phyloP scores from a whole-genome alignment of 2,888 invertebrate genomes.

The Teleiodes luculella region DNA sequence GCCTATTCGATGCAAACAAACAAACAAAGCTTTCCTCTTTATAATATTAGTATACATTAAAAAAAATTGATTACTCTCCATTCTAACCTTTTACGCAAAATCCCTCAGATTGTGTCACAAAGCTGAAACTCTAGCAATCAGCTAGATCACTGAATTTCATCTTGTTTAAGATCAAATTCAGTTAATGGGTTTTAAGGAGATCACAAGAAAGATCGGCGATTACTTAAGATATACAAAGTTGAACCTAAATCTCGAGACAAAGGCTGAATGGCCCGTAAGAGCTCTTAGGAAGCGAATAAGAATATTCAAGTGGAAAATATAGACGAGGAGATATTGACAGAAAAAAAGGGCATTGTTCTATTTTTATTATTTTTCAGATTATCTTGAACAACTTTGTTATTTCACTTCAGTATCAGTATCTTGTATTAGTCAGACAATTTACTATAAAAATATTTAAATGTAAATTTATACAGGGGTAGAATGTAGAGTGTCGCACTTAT shows the following conservation, averaged over 20 bases:
- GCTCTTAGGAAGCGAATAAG: constrained; percentile 49
- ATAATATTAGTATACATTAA: not conserved
- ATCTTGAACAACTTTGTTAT: too few species aligned
- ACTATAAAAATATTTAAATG: too few species aligned
- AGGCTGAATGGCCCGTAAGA: constrained; percentile 46
- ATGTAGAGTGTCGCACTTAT: too few species aligned
- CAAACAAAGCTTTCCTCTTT: too few species aligned
- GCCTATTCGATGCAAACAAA: too few species aligned
- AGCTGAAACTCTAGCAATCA: constrained; percentile 19
- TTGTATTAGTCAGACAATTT: too few species aligned
- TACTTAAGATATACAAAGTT: constrained; percentile 45
- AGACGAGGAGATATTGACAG: not conserved
- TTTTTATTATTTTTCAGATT: not conserved
- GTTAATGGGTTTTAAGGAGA: constrained; percentile 30
- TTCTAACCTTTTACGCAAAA: not conserved
- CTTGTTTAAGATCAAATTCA: constrained; percentile 30
- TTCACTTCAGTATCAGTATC: too few species aligned
- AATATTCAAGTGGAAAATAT: constrained; percentile 29
- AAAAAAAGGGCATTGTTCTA: not conserved
- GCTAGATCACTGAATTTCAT: constrained; percentile 31
- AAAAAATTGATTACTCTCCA: not conserved
- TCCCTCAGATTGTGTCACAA: not conserved
- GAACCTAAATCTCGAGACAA: constrained; percentile 53
- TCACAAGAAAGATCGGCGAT: constrained; percentile 36
- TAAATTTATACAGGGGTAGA: too few species aligned